Percentiles rank a stretch among this genome's conserved stretches.
Evolutionary conservation across 1,140 invertebrate genomes (phyloP).

Genomic region (Pseudomyrmex cubaensis): DNA sequence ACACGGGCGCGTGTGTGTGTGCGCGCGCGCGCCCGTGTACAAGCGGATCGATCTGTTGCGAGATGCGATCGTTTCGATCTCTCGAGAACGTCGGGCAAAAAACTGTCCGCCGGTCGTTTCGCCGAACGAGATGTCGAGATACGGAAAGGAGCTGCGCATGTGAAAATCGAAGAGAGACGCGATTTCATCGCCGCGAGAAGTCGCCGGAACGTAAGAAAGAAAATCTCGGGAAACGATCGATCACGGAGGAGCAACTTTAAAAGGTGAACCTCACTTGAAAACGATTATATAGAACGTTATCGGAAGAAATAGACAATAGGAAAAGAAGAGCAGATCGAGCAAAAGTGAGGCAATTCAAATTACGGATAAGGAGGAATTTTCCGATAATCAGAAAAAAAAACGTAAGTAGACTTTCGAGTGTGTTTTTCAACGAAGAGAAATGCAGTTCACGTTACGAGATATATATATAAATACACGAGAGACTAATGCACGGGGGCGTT

Average conservation of each 20-base stretch:
- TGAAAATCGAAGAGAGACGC: conserved; percentile 19
- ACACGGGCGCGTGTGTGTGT: conserved; percentile 10
- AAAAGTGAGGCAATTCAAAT: too few species aligned
- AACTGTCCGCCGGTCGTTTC: conserved; percentile 65
- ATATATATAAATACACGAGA: too few species aligned
- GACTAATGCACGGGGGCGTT: too few species aligned
- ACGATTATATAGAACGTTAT: not conserved
- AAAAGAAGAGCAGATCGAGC: not conserved
- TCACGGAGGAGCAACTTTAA: too few species aligned
- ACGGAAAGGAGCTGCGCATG: not conserved
- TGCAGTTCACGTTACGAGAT: too few species aligned
- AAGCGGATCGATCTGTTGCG: conserved; percentile 49
- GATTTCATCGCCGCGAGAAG: not conserved
- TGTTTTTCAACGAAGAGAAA: too few species aligned
- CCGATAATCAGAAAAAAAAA: too few species aligned
- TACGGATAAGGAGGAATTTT: too few species aligned
- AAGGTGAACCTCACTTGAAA: too few species aligned
- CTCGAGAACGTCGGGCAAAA: conserved; percentile 73
- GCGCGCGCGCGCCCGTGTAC: conserved; percentile 34
- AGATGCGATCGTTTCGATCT: conserved; percentile 71
- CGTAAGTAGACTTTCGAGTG: too few species aligned
- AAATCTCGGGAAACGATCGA: not conserved
- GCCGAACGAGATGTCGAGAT: conserved; percentile 71
- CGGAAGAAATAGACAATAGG: not conserved
- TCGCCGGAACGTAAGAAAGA: not conserved